phyloP scores from a whole-genome alignment of 2,113 vertebrate genomes.

The Labrus mixtus region DNA sequence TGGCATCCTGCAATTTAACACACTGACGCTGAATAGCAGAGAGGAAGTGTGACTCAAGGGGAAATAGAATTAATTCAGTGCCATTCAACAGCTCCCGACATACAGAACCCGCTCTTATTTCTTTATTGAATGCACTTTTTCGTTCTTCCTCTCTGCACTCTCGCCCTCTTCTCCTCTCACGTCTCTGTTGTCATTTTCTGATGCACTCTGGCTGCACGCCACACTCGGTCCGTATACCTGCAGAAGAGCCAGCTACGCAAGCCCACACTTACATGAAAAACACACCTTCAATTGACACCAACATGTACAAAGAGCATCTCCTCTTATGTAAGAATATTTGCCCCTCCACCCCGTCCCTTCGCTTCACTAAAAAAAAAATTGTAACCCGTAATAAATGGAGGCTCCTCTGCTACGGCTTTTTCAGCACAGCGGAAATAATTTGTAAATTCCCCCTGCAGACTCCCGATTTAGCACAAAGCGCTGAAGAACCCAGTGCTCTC shows the following conservation, averaged over 20 bases:
- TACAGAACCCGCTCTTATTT: constrained; percentile 63
- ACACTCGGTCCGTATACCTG: constrained; percentile 60
- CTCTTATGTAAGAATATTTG: constrained; percentile 64
- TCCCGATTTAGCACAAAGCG: constrained; percentile 70
- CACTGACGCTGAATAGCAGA: constrained; percentile 67
- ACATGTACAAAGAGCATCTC: constrained; percentile 19
- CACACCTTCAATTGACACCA: constrained; percentile 25
- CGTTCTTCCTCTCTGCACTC: constrained; percentile 30
- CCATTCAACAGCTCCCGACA: constrained; percentile 67
- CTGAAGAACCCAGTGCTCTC: constrained; percentile 66
- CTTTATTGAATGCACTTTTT: constrained; percentile 50
- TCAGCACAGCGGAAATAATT: constrained; percentile 78
- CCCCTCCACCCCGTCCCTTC: constrained; percentile 19
- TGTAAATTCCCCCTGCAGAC: constrained; percentile 72
- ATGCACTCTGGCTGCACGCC: constrained; percentile 63
- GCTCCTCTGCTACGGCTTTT: constrained; percentile 50
- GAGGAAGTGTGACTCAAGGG: constrained; percentile 68
- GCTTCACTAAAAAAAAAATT: constrained; percentile 48
- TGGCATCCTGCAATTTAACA: constrained; percentile 77
- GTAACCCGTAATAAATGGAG: constrained; percentile 49
- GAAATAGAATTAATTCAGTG: constrained; percentile 71
- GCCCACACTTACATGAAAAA: background rate
- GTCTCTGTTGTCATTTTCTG: constrained; percentile 57
- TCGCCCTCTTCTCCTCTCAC: constrained; percentile 46
- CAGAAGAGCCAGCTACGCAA: constrained; percentile 60